Evolutionary conservation across 2,113 vertebrate species (phyloP).

Genomic region (Rhagologus leucostigma): DNA sequence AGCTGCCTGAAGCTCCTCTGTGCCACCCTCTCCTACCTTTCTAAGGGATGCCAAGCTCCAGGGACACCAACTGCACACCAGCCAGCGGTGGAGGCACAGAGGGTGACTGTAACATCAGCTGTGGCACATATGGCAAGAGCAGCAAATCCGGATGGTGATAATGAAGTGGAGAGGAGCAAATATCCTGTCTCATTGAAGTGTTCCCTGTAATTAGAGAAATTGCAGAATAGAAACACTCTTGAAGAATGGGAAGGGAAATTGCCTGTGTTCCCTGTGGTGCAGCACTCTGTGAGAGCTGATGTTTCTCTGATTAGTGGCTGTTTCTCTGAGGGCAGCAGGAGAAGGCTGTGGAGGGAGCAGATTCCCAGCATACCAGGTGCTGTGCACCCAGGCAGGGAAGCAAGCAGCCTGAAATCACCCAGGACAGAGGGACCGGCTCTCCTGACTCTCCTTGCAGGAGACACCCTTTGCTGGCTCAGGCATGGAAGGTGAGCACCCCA

Average conservation of each 20-base stretch:
- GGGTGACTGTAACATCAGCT: not conserved
- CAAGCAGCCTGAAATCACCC: not conserved
- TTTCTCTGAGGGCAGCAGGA: not conserved
- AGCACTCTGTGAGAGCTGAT: not conserved
- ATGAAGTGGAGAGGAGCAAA: not conserved
- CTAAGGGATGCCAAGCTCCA: not conserved
- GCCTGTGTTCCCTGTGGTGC: not conserved
- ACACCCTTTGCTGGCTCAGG: not conserved
- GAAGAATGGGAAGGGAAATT: not conserved
- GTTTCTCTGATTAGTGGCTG: not conserved
- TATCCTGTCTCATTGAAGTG: not conserved
- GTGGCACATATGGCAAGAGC: not conserved
- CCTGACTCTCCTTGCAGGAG: not conserved
- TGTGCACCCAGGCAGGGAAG: not conserved
- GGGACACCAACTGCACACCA: not conserved
- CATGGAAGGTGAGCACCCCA: not conserved
- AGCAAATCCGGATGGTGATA: not conserved
- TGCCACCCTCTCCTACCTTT: not conserved
- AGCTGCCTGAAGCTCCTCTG: not conserved
- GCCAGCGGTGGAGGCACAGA: accelerated
- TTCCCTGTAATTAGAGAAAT: not conserved
- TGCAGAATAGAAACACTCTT: not conserved
- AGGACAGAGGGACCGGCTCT: not conserved
- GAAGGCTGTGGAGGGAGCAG: not conserved
- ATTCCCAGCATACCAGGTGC: not conserved